These are phyloP conservation scores for Leucophora obtusa DNA, from an alignment of 2,888 invertebrate species.

Conservation along the genomic window DNA sequence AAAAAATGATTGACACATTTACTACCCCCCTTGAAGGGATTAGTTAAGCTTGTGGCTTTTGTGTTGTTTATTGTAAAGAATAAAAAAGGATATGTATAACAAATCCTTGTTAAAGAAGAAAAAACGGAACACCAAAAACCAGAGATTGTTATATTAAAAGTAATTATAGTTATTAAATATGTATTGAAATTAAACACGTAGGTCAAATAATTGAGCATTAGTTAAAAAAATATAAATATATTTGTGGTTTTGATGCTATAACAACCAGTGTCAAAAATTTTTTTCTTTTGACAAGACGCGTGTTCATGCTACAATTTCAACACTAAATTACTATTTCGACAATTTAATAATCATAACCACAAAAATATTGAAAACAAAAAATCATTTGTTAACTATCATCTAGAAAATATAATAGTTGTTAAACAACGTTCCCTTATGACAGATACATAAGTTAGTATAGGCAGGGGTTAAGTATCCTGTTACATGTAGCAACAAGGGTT, in stretches of 20 bases:
- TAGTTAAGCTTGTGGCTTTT: slow-evolving; percentile 43
- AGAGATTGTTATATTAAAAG: slow-evolving; percentile 52
- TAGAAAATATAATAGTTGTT: slow-evolving; percentile 44
- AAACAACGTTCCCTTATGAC: slow-evolving; percentile 27
- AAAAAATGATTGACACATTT: slow-evolving; percentile 55
- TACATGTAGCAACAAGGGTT: slow-evolving; percentile 43
- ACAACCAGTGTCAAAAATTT: slow-evolving; percentile 50
- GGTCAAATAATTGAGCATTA: slow-evolving; percentile 56
- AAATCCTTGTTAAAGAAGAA: slow-evolving; percentile 39
- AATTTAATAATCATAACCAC: slow-evolving; percentile 74
- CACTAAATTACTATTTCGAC: slow-evolving; percentile 70
- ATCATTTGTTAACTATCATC: slow-evolving; percentile 37
- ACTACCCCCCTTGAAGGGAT: slow-evolving; percentile 33
- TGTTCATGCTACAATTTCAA: slow-evolving; percentile 64
- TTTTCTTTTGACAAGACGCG: slow-evolving; percentile 55
- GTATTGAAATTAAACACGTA: slow-evolving; percentile 41
- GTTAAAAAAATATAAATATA: not conserved
- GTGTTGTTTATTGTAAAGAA: slow-evolving; percentile 4
- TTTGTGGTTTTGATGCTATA: slow-evolving; percentile 18
- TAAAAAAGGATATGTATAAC: slow-evolving; percentile 14
- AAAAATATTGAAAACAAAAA: slow-evolving; percentile 51
- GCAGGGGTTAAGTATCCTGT: slow-evolving; percentile 61
- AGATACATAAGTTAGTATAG: not conserved
- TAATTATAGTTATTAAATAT: slow-evolving; percentile 63
- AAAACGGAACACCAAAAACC: not conserved